Percentiles rank a stretch among this genome's conserved stretches.
Conservation (phyloP, 2,113 vertebrate species). For the Ochotona princeps region DNA sequence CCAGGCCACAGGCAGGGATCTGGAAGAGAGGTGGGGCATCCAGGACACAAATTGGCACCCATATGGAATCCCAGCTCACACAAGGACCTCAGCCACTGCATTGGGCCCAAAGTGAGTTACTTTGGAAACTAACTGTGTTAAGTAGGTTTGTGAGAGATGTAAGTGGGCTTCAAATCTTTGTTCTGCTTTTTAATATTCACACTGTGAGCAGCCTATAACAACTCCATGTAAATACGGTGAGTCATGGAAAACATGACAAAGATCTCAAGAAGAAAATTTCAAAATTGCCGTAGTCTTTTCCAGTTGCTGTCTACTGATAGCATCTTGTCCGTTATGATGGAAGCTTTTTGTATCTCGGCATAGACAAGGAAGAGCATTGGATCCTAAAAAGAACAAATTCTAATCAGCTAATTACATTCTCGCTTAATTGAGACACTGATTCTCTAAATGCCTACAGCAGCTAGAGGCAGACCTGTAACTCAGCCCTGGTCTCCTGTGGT, state of each 20-base stretch:
- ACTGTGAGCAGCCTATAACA: background rate
- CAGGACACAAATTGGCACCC: too few relatives aligned
- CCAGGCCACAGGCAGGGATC: too few relatives aligned
- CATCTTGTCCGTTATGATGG: conserved; percentile 47
- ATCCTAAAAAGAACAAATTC: conserved; percentile 56
- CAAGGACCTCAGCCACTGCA: too few relatives aligned
- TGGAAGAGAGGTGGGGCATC: too few relatives aligned
- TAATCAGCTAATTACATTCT: conserved; percentile 63
- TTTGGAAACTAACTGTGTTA: background rate
- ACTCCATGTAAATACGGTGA: conserved; percentile 48
- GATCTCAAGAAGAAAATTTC: conserved; percentile 72
- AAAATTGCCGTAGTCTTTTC: conserved; percentile 64
- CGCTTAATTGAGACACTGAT: conserved; percentile 48
- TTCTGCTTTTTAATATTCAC: background rate
- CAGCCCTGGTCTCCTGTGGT: too few relatives aligned
- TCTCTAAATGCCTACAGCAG: conserved; percentile 15
- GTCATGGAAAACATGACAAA: conserved; percentile 34
- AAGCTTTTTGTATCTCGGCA: conserved; percentile 60
- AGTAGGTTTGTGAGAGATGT: background rate
- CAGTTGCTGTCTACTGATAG: conserved; percentile 49
- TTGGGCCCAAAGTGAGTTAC: background rate
- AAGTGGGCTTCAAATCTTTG: background rate
- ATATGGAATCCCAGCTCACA: too few relatives aligned
- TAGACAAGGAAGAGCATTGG: conserved; percentile 11
- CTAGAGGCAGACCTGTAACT: too few relatives aligned